Base-by-base conservation (phyloP, 2,113 vertebrate genomes). In the Andinoacara biseriatus region DNA sequence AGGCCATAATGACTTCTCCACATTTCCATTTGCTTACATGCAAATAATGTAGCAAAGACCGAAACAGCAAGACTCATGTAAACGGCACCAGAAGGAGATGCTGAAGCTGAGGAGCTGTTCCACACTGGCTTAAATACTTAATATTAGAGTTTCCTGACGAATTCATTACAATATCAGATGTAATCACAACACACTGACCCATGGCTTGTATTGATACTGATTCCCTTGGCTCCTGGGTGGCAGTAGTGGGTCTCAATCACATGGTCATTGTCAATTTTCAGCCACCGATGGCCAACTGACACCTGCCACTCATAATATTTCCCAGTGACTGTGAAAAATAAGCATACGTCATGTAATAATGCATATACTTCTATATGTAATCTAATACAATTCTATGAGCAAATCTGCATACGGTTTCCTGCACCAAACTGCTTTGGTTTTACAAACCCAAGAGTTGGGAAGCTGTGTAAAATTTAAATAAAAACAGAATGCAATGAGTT, bases 221-320 rank as follows among this genome's bases (percentile, higher is more conserved):
- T 95, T n/a, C 89, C 93, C 67, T 82, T 91, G 1, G 94, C 91
- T 40, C 87, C 93, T 15, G 93, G 91, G 6, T 94, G 91, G 82
- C 94, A 93, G 86, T 95, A 95, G 58, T 95, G 93, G 10, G 87
- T 57, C 74, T 95, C 94, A 5, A 95, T 94, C 59, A 95, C 82
- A 33, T 86, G 40, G 62, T 94, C 91, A 10, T 95, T 90, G 6
- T 72, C 31, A 2, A 95, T 86, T 3, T 7, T 26, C 33, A 13
- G 35, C 93, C 93, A 93, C 52, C 72, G n/a, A 1, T 9, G 10
- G 10, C 86, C 90, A 18, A 38, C 3, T 10, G 13, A 78, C 58
- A 95, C 58, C 80, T 91, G 86, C 95, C 95, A 95, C 82, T 88
- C 81, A 38, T 74, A 93, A 20, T 52, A 33, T 38, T 92, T 95